Base-by-base conservation (phyloP, 2,797 vertebrate species). In the Sarcoramphus papa region DNA sequence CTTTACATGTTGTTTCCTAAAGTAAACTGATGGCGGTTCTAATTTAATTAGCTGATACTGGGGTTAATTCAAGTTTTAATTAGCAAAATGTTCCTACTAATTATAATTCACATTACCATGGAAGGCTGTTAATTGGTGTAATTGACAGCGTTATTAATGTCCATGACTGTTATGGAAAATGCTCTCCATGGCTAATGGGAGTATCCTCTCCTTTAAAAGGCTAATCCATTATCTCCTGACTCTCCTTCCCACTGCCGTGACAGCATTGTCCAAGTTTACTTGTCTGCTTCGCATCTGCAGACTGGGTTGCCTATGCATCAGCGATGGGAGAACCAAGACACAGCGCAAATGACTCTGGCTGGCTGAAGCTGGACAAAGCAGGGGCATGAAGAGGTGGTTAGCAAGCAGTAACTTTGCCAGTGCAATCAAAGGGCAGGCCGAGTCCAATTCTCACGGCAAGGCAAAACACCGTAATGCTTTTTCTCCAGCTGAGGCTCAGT, bases 21-120 rank as follows among this genome's bases (percentile, higher is more conserved):
- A 94, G 68, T 88, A 86, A 92, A 93, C 62, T 48, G 51, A 43
- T 77, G 54, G 35, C 7, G 4, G 25, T 86, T 96, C 80, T 93
- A 93, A 97, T 95, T 94, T 85, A 91, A 95, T 94, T 91, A 94
- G 62, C 75, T 85, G 57, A 82, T 95, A 60, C 37, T 77, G 89
- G 47, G 73, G 85, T 94, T 88, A 92, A 88, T 90, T 95, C 81
- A 91, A 57, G 33, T 85, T 93, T 92, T 90, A 94, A 92, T 97
- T 96, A 93, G 64, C 43, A 82, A 92, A 90, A 68, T 57, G 56
- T 80, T 94, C 60, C 63, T 48, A 41, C 70, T 94, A 92, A 94
- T 94, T 95, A 64, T 88, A 87, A 89, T 82, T 92, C 77, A 56
- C 90, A 92, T 89, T 92, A 87, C 64, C 65, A 74, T 74, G 64